phyloP scores from a whole-genome alignment of 2,113 vertebrate genomes.

The Ursus arctos region DNA sequence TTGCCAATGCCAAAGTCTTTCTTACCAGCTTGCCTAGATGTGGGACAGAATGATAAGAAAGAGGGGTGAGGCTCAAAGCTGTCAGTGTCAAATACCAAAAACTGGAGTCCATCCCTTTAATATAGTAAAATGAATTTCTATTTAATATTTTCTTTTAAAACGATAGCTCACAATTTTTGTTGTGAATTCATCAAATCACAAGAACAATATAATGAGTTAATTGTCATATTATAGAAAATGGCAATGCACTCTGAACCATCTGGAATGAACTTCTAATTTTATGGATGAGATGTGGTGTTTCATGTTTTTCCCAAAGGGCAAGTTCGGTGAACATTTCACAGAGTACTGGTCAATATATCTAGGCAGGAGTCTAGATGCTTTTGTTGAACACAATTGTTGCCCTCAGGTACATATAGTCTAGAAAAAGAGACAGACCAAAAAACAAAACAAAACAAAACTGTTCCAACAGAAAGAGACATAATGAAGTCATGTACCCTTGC shows the following conservation, averaged over 20 bases:
- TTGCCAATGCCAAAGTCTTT: not conserved
- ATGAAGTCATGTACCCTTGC: not conserved
- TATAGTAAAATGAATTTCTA: not conserved
- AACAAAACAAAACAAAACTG: not conserved
- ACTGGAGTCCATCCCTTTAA: not conserved
- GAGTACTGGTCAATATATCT: not conserved
- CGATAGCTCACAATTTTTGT: not conserved
- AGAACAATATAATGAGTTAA: not conserved
- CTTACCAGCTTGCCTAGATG: not conserved
- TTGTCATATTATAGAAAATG: not conserved
- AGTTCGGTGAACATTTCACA: not conserved
- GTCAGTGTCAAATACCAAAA: not conserved
- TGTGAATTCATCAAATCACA: not conserved
- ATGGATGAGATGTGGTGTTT: not conserved
- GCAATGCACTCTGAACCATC: not conserved
- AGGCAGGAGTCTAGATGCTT: not conserved
- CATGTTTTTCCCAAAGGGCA: not conserved
- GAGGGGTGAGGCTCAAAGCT: not conserved
- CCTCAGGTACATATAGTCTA: not conserved
- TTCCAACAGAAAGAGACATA: not conserved
- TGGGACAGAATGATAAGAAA: not conserved
- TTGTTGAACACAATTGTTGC: not conserved
- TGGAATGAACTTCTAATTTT: not conserved
- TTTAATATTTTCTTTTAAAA: not conserved
- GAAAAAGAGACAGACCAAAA: not conserved